These are phyloP conservation scores for Helicolenus hilgendorfi DNA, from an alignment of 2,797 vertebrate species.

Conservation along the genomic window DNA sequence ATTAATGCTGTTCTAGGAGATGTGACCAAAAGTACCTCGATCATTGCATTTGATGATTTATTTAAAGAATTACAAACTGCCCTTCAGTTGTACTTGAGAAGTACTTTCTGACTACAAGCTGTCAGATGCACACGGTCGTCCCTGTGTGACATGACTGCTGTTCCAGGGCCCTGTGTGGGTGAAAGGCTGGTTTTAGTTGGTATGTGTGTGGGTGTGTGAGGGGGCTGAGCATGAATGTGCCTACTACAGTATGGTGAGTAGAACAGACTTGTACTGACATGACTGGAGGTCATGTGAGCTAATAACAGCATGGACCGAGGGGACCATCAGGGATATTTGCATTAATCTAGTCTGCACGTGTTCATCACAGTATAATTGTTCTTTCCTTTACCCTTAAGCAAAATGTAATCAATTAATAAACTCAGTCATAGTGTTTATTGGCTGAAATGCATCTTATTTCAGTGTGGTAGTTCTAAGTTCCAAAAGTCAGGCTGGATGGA, in stretches of 20 bases:
- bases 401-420: background rate
- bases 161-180: background rate
- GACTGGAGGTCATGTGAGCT: background rate
- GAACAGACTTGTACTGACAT: background rate
- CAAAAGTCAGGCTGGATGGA: no score
- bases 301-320: background rate
- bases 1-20: background rate
- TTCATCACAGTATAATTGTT: background rate
- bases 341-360: background rate
- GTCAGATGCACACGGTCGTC: background rate
- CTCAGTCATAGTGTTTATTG: background rate
- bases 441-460: background rate
- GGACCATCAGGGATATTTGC: background rate
- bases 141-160: background rate
- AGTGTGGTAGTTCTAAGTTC: no score
- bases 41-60: background rate
- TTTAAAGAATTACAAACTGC: background rate
- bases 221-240: constrained; percentile 21
- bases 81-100: background rate
- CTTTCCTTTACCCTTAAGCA: background rate
- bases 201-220: constrained; percentile 22
- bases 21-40: background rate
- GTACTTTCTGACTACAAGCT: background rate
- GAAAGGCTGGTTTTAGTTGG: background rate
- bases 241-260: background rate